Base-by-base conservation (phyloP, 2,113 vertebrate genomes). In the Amazona vittata region DNA sequence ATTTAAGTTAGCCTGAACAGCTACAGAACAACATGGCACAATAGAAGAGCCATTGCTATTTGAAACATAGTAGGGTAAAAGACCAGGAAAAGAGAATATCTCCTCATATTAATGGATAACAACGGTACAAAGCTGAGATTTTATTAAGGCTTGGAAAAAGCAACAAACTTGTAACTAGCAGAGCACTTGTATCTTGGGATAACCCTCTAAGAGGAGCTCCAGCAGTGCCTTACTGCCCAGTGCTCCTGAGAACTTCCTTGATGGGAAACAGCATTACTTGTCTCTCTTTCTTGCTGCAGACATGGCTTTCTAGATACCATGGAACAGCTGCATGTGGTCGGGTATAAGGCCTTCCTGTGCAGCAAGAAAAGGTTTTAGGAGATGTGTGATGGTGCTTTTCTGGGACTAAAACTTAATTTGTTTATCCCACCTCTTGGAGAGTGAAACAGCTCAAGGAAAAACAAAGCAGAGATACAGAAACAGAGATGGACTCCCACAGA, bases 391-490 rank as follows among this genome's bases (percentile, higher is more conserved):
- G 22, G n/a, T 4, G 16, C 43, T 29, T 37, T 95, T 70, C 74
- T 65, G 43, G 41, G 92, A 37, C 49, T 49, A 39, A 86, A 92
- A 63, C 37, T 65, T 28, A 25, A 47, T 88, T 86, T 83, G 37
- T 94, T 93, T 94, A 91, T 87, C 46, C 65, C 20, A 35, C 17
- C 26, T 90, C 63, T 75, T 28, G 52, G 50, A 43, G 67, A 85
- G 41, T 28, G 49, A 89, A 96, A 80, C 7, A 63, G 70, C 82
- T 75, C 43, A 85, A 90, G 75, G 63, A 93, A 96, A 49, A 31
- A 88, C 70, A 94, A 96, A 96, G 68, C 86, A 94, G 93, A 75
- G 82, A 59, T 31, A 52, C 74, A 85, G 77, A 50, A 68, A 50
- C 70, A 78, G 83, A 93, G 90, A 93, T 17, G 68, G 90, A 19